Conservation (phyloP, 2,113 vertebrate species). For the Hemichromis elongatus region DNA sequence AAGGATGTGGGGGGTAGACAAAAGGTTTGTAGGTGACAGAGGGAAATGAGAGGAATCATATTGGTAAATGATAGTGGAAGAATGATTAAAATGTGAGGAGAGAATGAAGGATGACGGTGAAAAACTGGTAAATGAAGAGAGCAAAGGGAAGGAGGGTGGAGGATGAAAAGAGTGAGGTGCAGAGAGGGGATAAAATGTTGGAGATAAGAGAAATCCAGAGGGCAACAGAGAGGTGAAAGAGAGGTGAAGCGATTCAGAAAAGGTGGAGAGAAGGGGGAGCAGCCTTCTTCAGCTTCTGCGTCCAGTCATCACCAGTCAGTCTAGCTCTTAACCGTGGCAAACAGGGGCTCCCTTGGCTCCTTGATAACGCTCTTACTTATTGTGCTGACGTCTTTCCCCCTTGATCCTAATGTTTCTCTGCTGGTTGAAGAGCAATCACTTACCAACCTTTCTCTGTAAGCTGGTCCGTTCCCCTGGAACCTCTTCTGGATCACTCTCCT, state of each 20-base stretch:
- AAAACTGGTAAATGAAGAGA: not conserved
- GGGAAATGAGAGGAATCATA: not conserved
- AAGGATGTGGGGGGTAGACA: not conserved
- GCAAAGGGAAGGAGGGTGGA: not conserved
- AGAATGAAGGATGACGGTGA: not conserved
- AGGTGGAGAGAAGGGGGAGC: not conserved
- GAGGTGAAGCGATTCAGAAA: not conserved
- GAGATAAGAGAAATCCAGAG: not conserved
- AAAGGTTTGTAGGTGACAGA: not conserved
- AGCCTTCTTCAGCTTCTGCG: not conserved
- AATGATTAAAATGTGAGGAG: not conserved
- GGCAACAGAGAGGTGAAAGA: not conserved
- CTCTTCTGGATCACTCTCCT: not conserved
- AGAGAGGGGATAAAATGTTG: not conserved
- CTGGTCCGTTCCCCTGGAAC: not conserved
- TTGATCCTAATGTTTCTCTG: not conserved
- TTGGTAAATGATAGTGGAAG: not conserved
- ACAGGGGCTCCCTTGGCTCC: not conserved
- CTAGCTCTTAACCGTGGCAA: not conserved
- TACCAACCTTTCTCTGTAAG: not conserved
- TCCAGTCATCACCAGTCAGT: not conserved
- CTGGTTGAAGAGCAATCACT: not conserved
- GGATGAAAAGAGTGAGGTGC: not conserved
- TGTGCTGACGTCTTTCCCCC: not conserved
- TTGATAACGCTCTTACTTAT: not conserved